Percentiles rank a stretch among this genome's conserved stretches.
These are phyloP conservation scores for Patiria miniata DNA, from an alignment of 35 echinoderm and acorn worm genomes.

Conservation along the genomic window DNA sequence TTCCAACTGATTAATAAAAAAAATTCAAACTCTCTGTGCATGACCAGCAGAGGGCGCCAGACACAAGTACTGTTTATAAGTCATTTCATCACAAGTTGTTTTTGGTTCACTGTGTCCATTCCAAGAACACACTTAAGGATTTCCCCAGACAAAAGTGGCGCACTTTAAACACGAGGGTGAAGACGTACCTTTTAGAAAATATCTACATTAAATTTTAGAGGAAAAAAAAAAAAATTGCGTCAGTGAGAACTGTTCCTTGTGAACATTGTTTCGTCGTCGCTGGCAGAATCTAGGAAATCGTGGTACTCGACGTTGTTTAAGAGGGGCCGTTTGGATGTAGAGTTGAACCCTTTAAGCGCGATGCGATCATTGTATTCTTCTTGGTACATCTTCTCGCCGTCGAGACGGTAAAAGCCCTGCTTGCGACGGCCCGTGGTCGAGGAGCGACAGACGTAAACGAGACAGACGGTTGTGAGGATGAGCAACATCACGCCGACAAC, in stretches of 20 bases:
- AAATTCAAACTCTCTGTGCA: no score
- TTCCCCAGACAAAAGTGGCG: no score
- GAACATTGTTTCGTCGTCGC: conserved; percentile 60
- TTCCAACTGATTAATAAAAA: no score
- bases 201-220: no score
- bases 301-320: conserved; percentile 74
- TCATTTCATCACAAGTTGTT: no score
- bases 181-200: no score
- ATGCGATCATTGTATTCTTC: conserved; percentile 88
- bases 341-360: conserved; percentile 64
- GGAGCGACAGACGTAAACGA: conserved; percentile 43
- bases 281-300: conserved; percentile 69
- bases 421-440: conserved; percentile 37
- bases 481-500: conserved; percentile 53
- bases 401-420: conserved; percentile 90
- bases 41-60: no score
- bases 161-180: no score
- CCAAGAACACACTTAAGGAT: no score
- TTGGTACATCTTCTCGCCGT: conserved; percentile 71
- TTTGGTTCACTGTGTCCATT: no score
- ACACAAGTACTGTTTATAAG: no score
- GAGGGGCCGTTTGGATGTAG: conserved; percentile 41
- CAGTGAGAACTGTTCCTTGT: conserved; percentile 24
- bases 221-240: not conserved
- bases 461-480: conserved; percentile 64